These are phyloP conservation scores for Exocentrus adspersus DNA, from an alignment of 2,888 invertebrate species.

Conservation along the genomic window DNA sequence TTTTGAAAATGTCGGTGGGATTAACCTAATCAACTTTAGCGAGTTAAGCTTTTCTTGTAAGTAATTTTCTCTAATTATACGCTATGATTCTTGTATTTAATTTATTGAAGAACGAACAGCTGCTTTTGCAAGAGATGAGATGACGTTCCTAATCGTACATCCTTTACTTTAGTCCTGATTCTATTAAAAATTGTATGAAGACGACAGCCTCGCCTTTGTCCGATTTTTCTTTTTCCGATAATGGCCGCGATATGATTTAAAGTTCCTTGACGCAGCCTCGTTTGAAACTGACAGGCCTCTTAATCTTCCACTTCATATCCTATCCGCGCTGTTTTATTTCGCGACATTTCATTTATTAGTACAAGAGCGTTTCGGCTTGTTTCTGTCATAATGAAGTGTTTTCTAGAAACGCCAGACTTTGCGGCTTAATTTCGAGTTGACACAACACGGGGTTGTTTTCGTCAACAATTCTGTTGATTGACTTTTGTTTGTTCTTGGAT, in stretches of 20 bases:
- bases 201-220: neutral
- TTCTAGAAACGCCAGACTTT: neutral
- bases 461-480: slow-evolving; percentile 16
- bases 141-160: too few species aligned
- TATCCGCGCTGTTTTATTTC: neutral
- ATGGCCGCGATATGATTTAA: neutral
- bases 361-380: neutral
- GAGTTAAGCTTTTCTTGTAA: neutral
- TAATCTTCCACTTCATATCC: neutral
- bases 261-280: neutral
- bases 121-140: too few species aligned
- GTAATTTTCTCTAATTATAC: too few species aligned
- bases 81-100: too few species aligned
- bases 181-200: too few species aligned
- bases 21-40: slow-evolving; percentile 12
- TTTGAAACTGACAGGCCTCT: neutral
- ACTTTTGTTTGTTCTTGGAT: slow-evolving; percentile 15
- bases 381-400: neutral
- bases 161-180: too few species aligned
- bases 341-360: neutral
- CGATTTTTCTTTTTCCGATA: neutral
- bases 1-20: neutral
- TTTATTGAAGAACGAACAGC: too few species aligned
- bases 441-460: neutral
- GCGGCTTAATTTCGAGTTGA: neutral